These are phyloP conservation scores for Cherax quadricarinatus DNA, from an alignment of 1,140 invertebrate genomes.

Conservation along the genomic window DNA sequence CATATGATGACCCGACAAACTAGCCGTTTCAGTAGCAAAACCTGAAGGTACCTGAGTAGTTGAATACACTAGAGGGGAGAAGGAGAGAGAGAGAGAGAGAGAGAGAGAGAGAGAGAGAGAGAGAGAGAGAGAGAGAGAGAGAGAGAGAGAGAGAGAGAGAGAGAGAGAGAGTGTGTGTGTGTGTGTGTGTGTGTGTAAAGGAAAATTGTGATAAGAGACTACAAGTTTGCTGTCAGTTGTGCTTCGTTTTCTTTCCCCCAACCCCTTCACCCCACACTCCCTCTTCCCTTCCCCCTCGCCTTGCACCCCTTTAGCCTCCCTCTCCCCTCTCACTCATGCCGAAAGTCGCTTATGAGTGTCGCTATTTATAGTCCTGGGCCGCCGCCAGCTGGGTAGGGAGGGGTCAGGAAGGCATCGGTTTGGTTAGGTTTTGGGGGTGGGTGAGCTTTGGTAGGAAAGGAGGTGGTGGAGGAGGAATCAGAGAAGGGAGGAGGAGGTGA, in stretches of 20 bases:
- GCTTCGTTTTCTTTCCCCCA: background rate
- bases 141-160: conserved; percentile 20
- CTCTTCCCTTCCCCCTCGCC: too few relatives aligned
- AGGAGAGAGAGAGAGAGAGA: background rate
- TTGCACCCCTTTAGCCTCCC: too few relatives aligned
- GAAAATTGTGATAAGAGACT: background rate
- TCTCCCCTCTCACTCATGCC: background rate
- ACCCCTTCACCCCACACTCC: too few relatives aligned
- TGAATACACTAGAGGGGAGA: background rate
- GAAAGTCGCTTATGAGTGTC: background rate
- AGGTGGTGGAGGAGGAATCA: too few relatives aligned
- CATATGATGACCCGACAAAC: too few relatives aligned
- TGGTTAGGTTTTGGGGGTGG: too few relatives aligned
- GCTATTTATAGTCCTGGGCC: background rate
- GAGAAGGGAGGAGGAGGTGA: too few relatives aligned
- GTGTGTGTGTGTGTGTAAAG: background rate
- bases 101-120: conserved; percentile 12
- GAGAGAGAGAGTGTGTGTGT: conserved; percentile 16
- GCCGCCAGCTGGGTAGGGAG: background rate
- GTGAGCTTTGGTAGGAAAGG: background rate
- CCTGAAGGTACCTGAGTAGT: too few relatives aligned
- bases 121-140: conserved; percentile 27
- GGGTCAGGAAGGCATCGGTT: background rate
- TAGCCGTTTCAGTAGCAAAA: too few relatives aligned
- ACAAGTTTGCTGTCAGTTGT: background rate